phyloP scores from a whole-genome alignment of 2,113 vertebrate species.

The Todiramphus chloris region DNA sequence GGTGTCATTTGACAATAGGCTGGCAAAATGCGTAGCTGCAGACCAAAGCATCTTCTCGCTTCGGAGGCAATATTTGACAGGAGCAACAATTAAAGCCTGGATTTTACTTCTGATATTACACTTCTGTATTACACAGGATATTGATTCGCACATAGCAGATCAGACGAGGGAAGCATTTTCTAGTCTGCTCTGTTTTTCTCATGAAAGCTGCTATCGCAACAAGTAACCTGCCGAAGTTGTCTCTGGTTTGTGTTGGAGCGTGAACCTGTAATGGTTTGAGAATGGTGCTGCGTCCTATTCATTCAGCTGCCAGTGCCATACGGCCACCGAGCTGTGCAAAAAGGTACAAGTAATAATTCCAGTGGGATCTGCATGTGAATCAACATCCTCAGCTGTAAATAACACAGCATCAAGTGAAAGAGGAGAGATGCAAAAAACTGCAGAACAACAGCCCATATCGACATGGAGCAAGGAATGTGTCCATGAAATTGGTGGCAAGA shows the following conservation, averaged over 20 bases:
- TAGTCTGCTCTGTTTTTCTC: neutral
- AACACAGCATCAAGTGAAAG: neutral
- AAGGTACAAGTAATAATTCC: neutral
- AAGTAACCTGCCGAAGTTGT: neutral
- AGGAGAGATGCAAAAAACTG: neutral
- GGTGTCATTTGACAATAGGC: fast-evolving
- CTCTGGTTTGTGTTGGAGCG: neutral
- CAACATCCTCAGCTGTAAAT: neutral
- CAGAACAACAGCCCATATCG: neutral
- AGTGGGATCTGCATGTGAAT: neutral
- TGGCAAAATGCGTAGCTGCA: neutral
- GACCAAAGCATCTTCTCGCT: neutral
- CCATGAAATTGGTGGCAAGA: neutral
- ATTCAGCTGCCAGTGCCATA: neutral
- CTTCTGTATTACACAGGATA: no score
- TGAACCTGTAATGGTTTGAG: neutral
- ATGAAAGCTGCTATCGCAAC: neutral
- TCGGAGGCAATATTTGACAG: neutral
- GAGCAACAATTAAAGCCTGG: neutral
- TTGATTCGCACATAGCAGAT: fast-evolving
- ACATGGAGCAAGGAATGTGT: neutral
- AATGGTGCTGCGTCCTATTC: fast-evolving
- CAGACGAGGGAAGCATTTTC: neutral
- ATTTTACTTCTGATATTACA: neutral
- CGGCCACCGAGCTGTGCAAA: neutral